A percentile compares a stretch with the other conserved stretches of the same genome.
Conservation (phyloP, 2,797 vertebrate species). For the Allobates femoralis region DNA sequence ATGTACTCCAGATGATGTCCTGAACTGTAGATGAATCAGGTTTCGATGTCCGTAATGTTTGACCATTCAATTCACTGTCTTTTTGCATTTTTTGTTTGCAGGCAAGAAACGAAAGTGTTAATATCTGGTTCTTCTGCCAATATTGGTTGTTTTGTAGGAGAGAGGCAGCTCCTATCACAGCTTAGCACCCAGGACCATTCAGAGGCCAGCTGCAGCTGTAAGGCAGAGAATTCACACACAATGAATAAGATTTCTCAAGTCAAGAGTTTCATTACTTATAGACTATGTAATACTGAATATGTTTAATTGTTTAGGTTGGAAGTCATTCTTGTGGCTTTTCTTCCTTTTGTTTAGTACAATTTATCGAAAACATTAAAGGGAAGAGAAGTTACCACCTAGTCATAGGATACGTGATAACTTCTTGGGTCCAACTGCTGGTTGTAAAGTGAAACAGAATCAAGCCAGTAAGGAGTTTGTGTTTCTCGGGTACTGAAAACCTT, state of each 20-base stretch:
- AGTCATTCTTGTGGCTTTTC: neutral
- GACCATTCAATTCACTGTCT: neutral
- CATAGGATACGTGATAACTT: too few species aligned
- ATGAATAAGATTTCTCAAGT: neutral
- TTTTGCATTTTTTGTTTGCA: neutral
- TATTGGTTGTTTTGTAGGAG: slow-evolving; percentile 27
- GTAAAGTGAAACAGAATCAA: too few species aligned
- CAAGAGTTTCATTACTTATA: neutral
- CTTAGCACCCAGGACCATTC: slow-evolving; percentile 29
- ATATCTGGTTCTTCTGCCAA: slow-evolving; percentile 17
- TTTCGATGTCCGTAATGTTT: too few species aligned
- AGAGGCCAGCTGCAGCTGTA: slow-evolving; percentile 28
- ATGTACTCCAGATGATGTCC: too few species aligned
- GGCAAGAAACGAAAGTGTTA: neutral
- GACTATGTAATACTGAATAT: neutral
- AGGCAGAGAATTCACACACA: neutral
- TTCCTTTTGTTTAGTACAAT: too few species aligned
- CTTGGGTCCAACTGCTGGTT: too few species aligned
- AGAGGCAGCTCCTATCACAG: slow-evolving; percentile 51
- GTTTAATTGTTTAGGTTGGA: neutral
- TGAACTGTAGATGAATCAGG: too few species aligned
- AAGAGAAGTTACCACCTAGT: too few species aligned
- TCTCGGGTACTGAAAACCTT: too few species aligned
- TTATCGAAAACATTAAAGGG: too few species aligned
- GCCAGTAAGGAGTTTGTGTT: too few species aligned